Percentiles rank a stretch among this genome's conserved stretches.
Evolutionary conservation across 2,888 invertebrate species (phyloP).

Genomic region (Auanema freiburgensis): DNA sequence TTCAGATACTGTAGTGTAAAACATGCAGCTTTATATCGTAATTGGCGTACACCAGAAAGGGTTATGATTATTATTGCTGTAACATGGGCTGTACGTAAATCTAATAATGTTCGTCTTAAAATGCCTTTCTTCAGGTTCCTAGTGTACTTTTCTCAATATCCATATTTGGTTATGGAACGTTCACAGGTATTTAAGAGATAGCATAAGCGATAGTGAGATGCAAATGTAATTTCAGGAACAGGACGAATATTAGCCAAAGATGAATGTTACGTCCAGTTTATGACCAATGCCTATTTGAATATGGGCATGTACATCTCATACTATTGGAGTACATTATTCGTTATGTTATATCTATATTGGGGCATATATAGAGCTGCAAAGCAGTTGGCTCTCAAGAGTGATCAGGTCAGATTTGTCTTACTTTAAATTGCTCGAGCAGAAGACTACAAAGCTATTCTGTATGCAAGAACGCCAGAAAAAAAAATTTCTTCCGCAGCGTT

Average conservation of each 20-base stretch:
- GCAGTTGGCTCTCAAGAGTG: slow-evolving; percentile 58
- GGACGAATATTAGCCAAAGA: slow-evolving; percentile 52
- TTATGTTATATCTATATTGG: slow-evolving; percentile 90
- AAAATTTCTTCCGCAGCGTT: no score
- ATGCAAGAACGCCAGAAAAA: no score
- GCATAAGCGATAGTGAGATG: not conserved
- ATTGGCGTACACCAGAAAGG: slow-evolving; percentile 74
- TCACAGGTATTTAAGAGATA: slow-evolving; percentile 76
- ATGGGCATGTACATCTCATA: slow-evolving; percentile 75
- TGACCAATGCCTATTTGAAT: slow-evolving; percentile 94
- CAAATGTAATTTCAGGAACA: slow-evolving; percentile 71
- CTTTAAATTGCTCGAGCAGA: no score
- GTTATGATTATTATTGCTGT: slow-evolving; percentile 59
- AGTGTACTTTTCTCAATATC: slow-evolving; percentile 93
- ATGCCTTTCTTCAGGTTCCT: slow-evolving; percentile 71
- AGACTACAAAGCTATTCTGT: no score
- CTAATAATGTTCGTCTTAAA: not conserved
- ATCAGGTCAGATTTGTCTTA: slow-evolving; percentile 28
- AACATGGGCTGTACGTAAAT: slow-evolving; percentile 54
- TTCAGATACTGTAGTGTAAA: slow-evolving; percentile 88
- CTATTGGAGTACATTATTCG: slow-evolving; percentile 94
- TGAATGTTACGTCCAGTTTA: slow-evolving; percentile 73
- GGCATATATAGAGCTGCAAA: slow-evolving; percentile 67
- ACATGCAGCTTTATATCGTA: slow-evolving; percentile 92
- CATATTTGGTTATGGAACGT: slow-evolving; percentile 98